phyloP scores from a whole-genome alignment of 2,113 vertebrate genomes.

The Thalassoma bifasciatum region DNA sequence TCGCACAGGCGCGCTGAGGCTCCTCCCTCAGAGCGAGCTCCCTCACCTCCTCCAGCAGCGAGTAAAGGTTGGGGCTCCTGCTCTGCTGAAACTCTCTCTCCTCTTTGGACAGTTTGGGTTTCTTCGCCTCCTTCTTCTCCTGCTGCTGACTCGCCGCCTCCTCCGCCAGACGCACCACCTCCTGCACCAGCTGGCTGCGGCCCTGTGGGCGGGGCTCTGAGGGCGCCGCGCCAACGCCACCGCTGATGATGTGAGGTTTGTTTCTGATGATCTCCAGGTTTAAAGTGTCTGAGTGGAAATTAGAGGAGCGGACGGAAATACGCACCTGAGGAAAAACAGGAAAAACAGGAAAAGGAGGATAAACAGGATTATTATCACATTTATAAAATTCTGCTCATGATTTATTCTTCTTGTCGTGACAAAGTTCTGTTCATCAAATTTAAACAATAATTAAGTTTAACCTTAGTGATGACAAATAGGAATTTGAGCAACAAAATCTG shows the following conservation, averaged over 20 bases:
- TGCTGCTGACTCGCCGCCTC: constrained; percentile 83
- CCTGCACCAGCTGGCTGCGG: constrained; percentile 85
- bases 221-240: fast-evolving
- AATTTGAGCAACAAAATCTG: no score
- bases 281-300: constrained; percentile 87
- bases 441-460: no score
- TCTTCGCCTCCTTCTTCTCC: constrained; percentile 70
- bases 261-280: constrained; percentile 87
- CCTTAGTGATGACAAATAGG: no score
- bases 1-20: constrained; percentile 3
- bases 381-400: no score
- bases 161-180: constrained; percentile 87
- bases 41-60: constrained; percentile 91
- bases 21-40: constrained; percentile 85
- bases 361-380: no score
- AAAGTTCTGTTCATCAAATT: no score
- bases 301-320: constrained; percentile 84
- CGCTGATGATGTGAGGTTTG: constrained; percentile 72
- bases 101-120: constrained; percentile 78
- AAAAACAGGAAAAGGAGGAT: no score
- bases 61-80: constrained; percentile 87
- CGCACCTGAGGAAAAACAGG: constrained; percentile 83
- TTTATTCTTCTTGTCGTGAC: no score
- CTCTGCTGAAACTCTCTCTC: constrained; percentile 89
- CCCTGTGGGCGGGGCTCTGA: constrained; percentile 48